These are phyloP conservation scores for Pangasianodon gigas DNA, from an alignment of 2,113 vertebrate genomes.

Conservation along the genomic window DNA sequence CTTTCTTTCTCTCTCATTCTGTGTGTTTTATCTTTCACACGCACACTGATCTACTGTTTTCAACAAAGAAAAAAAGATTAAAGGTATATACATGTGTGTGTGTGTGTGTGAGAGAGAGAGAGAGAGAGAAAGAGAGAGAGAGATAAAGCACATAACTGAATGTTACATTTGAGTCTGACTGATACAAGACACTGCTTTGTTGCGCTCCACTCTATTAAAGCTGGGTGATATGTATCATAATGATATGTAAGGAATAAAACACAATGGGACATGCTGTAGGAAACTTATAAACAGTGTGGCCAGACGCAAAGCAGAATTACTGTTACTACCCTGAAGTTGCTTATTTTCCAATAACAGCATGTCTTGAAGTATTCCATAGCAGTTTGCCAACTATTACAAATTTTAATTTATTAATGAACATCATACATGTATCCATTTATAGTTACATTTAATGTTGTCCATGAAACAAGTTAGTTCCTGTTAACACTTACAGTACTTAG, in stretches of 20 bases:
- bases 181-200: slow-evolving; percentile 1
- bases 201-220: slow-evolving; percentile 5
- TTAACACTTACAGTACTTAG: neutral
- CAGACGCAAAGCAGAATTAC: neutral
- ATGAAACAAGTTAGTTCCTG: neutral
- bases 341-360: neutral
- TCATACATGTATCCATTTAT: neutral
- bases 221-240: neutral
- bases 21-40: slow-evolving; percentile 38
- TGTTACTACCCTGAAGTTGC: neutral
- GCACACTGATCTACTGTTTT: slow-evolving; percentile 18
- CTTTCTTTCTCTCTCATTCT: slow-evolving; percentile 46
- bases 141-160: slow-evolving; percentile 14
- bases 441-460: neutral
- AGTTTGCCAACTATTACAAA: neutral
- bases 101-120: neutral
- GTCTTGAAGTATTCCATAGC: neutral
- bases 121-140: neutral
- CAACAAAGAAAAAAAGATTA: slow-evolving; percentile 5
- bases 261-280: neutral
- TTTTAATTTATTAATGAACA: neutral
- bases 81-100: neutral
- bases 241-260: neutral
- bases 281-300: neutral
- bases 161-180: slow-evolving; percentile 12